phyloP scores from a whole-genome alignment of 2,797 vertebrate species.

The Hoplostethus mediterraneus region DNA sequence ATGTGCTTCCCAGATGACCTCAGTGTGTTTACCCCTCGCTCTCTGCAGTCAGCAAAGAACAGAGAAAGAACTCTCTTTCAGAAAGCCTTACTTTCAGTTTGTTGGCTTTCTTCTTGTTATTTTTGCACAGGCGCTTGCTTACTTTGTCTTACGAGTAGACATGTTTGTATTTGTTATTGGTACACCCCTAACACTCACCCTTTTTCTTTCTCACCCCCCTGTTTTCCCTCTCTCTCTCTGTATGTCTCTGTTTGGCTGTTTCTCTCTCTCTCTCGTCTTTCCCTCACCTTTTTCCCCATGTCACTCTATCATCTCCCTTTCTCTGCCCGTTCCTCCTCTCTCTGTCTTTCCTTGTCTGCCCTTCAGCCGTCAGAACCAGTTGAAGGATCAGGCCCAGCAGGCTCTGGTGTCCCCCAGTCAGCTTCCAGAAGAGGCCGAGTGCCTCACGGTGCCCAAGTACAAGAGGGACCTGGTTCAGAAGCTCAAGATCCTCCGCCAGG shows the following conservation, averaged over 20 bases:
- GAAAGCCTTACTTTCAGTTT: conserved; percentile 36
- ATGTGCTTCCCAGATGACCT: conserved; percentile 73
- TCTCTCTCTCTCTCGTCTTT: conserved; percentile 24
- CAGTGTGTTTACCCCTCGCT: conserved; percentile 62
- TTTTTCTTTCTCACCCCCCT: conserved; percentile 9
- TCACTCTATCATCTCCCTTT: conserved; percentile 60
- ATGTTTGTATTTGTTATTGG: conserved; percentile 30
- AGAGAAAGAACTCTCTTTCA: conserved; percentile 26
- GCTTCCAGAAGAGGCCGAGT: conserved; percentile 93
- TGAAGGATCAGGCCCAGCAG: conserved; percentile 92
- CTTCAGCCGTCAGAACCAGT: conserved; percentile 91
- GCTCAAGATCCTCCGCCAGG: conserved; percentile 94
- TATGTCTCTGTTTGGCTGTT: not conserved
- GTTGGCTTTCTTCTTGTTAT: conserved; percentile 35
- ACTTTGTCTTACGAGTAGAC: conserved; percentile 23
- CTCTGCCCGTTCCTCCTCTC: not conserved
- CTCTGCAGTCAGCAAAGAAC: conserved; percentile 55
- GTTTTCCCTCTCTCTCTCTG: not conserved
- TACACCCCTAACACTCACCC: not conserved
- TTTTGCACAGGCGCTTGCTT: conserved; percentile 30
- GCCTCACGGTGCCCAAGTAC: conserved; percentile 94
- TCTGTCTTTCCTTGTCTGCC: conserved; percentile 2
- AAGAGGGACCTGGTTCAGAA: conserved; percentile 97
- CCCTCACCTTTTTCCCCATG: not conserved
- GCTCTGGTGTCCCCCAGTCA: conserved; percentile 90